These are phyloP conservation scores for Ctenosaura bakeri DNA, from an alignment of 2,797 vertebrate species.

Conservation along the genomic window DNA sequence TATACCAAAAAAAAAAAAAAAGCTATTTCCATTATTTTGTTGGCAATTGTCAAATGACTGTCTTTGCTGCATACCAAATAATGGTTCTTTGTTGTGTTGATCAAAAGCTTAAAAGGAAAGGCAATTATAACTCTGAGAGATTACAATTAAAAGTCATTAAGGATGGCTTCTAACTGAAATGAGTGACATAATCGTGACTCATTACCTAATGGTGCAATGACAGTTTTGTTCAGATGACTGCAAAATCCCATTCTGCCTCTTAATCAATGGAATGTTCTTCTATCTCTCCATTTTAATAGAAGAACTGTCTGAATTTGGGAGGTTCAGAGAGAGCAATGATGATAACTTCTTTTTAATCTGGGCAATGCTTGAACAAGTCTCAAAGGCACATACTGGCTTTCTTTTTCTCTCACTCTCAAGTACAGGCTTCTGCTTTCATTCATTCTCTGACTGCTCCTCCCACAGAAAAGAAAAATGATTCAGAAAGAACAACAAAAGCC, in stretches of 20 bases:
- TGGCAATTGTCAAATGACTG: constrained; percentile 1
- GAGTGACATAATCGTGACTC: constrained; percentile 35
- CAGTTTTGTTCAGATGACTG: constrained; percentile 38
- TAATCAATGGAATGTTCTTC: not conserved
- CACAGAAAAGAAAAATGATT: not conserved
- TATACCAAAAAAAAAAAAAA: not conserved
- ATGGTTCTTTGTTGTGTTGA: not conserved
- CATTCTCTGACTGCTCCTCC: not conserved
- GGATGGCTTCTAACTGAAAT: constrained; percentile 20
- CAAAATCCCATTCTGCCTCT: constrained; percentile 3
- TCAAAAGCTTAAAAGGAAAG: constrained; percentile 44
- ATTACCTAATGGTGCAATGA: constrained; percentile 42
- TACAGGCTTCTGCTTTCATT: not conserved
- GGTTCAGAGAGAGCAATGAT: not conserved
- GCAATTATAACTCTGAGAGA: constrained; percentile 46
- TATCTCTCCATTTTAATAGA: not conserved
- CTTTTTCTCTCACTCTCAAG: not conserved
- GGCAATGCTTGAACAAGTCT: not conserved
- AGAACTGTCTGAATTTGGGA: not conserved
- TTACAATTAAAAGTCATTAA: constrained; percentile 42
- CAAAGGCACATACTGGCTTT: not conserved
- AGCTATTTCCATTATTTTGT: constrained; percentile 12
- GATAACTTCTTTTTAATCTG: not conserved
- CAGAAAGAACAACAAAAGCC: not conserved
- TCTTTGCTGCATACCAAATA: constrained; percentile 29